Conservation (phyloP, 64 coral and sea anemone genomes). For the Montipora capricornis region DNA sequence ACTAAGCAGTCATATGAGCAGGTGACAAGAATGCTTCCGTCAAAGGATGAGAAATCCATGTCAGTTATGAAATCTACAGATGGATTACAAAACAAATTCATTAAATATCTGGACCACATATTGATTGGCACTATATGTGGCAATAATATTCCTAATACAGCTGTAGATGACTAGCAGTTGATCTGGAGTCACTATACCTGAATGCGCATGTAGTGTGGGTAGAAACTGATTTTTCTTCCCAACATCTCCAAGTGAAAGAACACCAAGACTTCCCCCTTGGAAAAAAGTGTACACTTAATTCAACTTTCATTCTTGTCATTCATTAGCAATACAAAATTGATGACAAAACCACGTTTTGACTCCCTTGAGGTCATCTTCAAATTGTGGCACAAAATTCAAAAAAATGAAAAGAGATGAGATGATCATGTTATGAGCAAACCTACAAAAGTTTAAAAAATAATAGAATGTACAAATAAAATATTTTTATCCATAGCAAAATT, state of each 20-base stretch:
- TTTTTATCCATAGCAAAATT: too few species aligned
- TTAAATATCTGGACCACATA: not conserved
- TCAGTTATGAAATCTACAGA: conserved; percentile 97
- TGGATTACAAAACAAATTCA: too few species aligned
- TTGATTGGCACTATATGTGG: not conserved
- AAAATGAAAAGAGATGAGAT: too few species aligned
- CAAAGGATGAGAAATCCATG: conserved; percentile 94
- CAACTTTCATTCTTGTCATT: too few species aligned
- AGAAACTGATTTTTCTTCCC: conserved; percentile 65
- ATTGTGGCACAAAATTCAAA: too few species aligned
- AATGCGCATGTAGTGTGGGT: conserved; percentile 74
- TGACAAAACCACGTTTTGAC: too few species aligned
- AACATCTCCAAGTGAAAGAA: conserved; percentile 76
- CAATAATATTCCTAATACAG: not conserved
- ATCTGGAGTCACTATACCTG: conserved; percentile 55
- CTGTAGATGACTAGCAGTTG: not conserved
- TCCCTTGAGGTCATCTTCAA: too few species aligned
- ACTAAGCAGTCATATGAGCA: conserved; percentile 94
- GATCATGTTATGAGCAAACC: too few species aligned
- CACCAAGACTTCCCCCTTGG: conserved; percentile 81
- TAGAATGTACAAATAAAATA: too few species aligned
- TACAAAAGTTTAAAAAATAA: not conserved
- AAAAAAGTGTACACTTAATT: not conserved
- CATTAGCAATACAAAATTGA: too few species aligned
- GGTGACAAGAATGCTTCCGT: conserved; percentile 78